Evolutionary conservation across 2,888 invertebrate species (phyloP).

Genomic region (Geotrupes spiniger): DNA sequence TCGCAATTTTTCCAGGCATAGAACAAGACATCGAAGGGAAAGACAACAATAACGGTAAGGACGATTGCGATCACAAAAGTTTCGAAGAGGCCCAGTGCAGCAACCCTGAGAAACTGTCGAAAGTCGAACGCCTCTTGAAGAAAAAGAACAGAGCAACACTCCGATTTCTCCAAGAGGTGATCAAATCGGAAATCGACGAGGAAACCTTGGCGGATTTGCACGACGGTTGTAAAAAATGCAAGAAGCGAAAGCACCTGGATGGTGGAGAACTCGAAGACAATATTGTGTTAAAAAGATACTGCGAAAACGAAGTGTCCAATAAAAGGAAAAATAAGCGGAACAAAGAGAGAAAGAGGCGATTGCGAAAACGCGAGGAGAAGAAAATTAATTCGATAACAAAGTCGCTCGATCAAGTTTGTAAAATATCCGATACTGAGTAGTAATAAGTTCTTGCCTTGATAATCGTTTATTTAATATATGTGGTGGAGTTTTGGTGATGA

Average conservation of each 20-base stretch:
- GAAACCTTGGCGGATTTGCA: conserved; percentile 1
- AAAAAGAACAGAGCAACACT: conserved; percentile 35
- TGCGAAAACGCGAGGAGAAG: conserved; percentile 32
- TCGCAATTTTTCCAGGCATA: conserved; percentile 35
- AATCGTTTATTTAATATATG: too few relatives aligned
- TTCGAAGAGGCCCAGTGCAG: conserved; percentile 38
- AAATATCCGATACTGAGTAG: conserved; percentile 41
- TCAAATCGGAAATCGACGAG: conserved; percentile 8
- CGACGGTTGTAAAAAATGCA: conserved; percentile 20
- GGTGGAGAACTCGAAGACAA: conserved; percentile 8
- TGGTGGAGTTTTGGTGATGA: too few relatives aligned
- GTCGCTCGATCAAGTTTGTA: conserved; percentile 40
- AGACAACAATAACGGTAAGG: conserved; percentile 30
- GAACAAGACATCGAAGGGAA: conserved; percentile 39
- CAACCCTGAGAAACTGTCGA: conserved; percentile 40
- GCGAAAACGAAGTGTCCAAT: conserved; percentile 31
- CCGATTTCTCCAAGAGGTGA: conserved; percentile 15
- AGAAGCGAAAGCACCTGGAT: conserved; percentile 25
- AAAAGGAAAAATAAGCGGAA: conserved; percentile 28
- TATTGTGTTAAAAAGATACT: conserved; percentile 26
- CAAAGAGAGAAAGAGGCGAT: conserved; percentile 32
- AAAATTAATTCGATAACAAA: conserved; percentile 38
- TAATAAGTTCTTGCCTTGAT: too few relatives aligned
- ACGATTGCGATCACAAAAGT: conserved; percentile 36
- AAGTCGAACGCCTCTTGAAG: conserved; percentile 41